A percentile compares a stretch with the other conserved stretches of the same genome.
phyloP scores from a whole-genome alignment of 2,888 invertebrate genomes.

The Theodoxus fluviatilis region DNA sequence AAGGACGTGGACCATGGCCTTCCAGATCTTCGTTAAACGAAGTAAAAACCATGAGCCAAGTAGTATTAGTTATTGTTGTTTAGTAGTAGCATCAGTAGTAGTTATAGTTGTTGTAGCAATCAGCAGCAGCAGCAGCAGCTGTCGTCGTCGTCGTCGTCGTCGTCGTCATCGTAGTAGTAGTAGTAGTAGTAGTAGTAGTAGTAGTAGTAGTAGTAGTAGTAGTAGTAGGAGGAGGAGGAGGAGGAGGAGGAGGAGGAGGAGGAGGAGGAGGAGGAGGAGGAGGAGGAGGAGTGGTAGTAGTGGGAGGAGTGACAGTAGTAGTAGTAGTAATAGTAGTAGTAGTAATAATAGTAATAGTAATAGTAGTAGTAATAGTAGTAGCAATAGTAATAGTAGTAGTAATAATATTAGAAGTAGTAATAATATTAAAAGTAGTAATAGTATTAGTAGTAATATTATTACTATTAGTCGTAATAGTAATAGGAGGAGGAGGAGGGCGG shows the following conservation, averaged over 20 bases:
- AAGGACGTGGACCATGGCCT: too few relatives aligned
- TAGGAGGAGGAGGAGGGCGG: background rate
- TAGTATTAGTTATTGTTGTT: too few relatives aligned
- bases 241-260: conserved; percentile 13
- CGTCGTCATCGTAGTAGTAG: too few relatives aligned
- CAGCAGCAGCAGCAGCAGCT: conserved; percentile 15
- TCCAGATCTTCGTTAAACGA: too few relatives aligned
- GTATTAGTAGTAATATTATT: conserved; percentile 11
- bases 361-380: conserved; percentile 25
- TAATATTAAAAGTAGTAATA: background rate
- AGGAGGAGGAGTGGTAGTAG: conserved; percentile 7
- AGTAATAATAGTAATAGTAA: conserved; percentile 24
- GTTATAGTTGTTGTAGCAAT: conserved; percentile 1
- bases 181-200: conserved; percentile 8
- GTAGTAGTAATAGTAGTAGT: conserved; percentile 26
- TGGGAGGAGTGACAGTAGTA: conserved; percentile 8
- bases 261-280: background rate
- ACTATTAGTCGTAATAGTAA: conserved; percentile 2
- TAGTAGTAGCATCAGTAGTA: too few relatives aligned
- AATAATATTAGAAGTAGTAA: background rate
- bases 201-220: conserved; percentile 23
- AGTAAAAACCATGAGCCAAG: too few relatives aligned
- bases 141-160: too few relatives aligned
- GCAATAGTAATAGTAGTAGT: conserved; percentile 15
- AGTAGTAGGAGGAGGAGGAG: conserved; percentile 12